Conservation (phyloP, 1,140 invertebrate species). For the Oscheius sp. region DNA sequence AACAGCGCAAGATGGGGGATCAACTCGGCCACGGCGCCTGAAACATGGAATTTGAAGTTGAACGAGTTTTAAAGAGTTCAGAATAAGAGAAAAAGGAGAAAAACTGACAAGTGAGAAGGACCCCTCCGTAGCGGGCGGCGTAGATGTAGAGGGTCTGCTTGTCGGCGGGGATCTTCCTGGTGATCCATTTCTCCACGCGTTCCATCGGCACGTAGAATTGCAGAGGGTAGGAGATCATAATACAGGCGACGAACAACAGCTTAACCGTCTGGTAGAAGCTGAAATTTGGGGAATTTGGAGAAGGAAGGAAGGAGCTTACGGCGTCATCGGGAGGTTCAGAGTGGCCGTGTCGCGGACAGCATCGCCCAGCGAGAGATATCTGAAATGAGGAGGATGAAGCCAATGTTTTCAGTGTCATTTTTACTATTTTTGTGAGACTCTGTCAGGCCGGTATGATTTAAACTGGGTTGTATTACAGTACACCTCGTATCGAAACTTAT, state of each 20-base stretch:
- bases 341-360: slow-evolving; percentile 60
- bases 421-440: too few species aligned
- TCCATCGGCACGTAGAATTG: slow-evolving; percentile 60
- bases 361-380: slow-evolving; percentile 59
- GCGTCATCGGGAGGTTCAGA: slow-evolving; percentile 51
- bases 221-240: slow-evolving; percentile 56
- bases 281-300: slow-evolving; percentile 15
- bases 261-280: slow-evolving; percentile 59
- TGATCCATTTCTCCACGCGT: slow-evolving; percentile 58
- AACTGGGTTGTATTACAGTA: too few species aligned
- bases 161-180: slow-evolving; percentile 44
- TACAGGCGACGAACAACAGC: slow-evolving; percentile 55
- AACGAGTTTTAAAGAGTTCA: neutral
- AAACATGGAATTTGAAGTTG: neutral
- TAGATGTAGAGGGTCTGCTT: slow-evolving; percentile 51
- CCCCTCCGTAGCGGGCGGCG: slow-evolving; percentile 43
- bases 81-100: neutral
- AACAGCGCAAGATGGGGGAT: slow-evolving; percentile 57
- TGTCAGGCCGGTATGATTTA: too few species aligned
- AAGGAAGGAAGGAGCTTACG: slow-evolving; percentile 25
- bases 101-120: slow-evolving; percentile 51
- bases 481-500: too few species aligned
- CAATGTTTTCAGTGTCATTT: too few species aligned
- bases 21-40: slow-evolving; percentile 52
- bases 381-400: too few species aligned